A percentile compares a stretch with the other conserved stretches of the same genome.
phyloP scores from a whole-genome alignment of 2,113 vertebrate species.

The Ptyas mucosa region DNA sequence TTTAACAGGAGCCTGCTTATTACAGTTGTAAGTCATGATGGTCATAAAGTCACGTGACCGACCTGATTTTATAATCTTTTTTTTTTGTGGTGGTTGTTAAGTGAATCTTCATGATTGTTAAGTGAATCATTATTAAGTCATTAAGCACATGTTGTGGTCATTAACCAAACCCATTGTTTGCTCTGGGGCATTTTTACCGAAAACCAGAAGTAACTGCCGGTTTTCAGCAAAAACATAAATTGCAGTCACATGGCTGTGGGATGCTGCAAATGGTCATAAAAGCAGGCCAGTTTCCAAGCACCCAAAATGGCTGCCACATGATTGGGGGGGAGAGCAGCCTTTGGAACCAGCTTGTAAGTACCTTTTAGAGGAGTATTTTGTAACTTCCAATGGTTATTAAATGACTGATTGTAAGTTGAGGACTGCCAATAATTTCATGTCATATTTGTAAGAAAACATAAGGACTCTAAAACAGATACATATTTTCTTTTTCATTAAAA shows the following conservation, averaged over 20 bases:
- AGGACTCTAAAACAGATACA: background rate
- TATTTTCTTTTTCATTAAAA: background rate
- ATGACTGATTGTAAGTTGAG: background rate
- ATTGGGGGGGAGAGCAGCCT: background rate
- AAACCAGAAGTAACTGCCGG: background rate
- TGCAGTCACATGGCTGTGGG: background rate
- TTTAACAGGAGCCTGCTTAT: background rate
- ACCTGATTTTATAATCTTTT: background rate
- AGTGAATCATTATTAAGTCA: background rate
- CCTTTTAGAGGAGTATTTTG: background rate
- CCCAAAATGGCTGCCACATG: background rate
- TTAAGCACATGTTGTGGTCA: background rate
- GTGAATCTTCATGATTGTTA: background rate
- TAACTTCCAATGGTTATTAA: background rate
- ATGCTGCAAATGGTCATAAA: background rate
- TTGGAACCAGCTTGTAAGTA: background rate
- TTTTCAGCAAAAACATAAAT: background rate
- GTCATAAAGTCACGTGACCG: background rate
- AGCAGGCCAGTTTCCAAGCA: background rate
- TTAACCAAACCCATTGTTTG: background rate
- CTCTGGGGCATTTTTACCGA: background rate
- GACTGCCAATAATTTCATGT: background rate
- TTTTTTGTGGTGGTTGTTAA: background rate
- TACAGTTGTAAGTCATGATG: background rate
- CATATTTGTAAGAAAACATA: background rate